These are phyloP conservation scores for Anadara kagoshimensis DNA, from an alignment of 1,140 invertebrate species.

Conservation along the genomic window DNA sequence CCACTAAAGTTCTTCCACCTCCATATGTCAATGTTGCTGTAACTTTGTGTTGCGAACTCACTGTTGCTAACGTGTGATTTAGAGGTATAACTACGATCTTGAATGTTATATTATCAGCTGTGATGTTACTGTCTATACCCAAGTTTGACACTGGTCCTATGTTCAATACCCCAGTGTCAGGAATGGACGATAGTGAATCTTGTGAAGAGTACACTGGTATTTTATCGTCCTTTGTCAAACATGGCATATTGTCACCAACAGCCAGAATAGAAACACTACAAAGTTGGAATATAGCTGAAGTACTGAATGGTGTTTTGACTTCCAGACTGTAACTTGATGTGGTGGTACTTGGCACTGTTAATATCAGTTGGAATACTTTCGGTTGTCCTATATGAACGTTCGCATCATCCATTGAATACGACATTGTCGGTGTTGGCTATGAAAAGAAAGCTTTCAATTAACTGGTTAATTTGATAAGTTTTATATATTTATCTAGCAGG, in stretches of 20 bases:
- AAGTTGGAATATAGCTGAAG: conserved; percentile 31
- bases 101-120: conserved; percentile 18
- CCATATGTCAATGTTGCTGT: conserved; percentile 13
- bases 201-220: conserved; percentile 17
- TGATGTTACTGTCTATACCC: conserved; percentile 6
- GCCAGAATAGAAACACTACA: conserved; percentile 31
- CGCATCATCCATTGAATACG: too few relatives aligned
- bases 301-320: conserved; percentile 20
- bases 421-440: conserved; percentile 8
- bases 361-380: neutral
- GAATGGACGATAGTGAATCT: neutral
- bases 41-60: conserved; percentile 5
- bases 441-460: too few relatives aligned
- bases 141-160: conserved; percentile 37
- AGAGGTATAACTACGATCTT: conserved; percentile 31
- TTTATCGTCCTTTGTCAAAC: conserved; percentile 24
- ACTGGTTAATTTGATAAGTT: too few relatives aligned
- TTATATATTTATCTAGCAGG: too few relatives aligned
- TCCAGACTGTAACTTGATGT: conserved; percentile 27
- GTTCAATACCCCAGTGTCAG: conserved; percentile 21
- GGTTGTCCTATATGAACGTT: conserved; percentile 19
- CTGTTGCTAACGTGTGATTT: conserved; percentile 7
- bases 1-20: neutral
- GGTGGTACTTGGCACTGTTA: conserved; percentile 29
- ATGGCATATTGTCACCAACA: conserved; percentile 48